Evolutionary conservation across 35 echinoderm and acorn worm species (phyloP).

Genomic region (Chiridota heheva): DNA sequence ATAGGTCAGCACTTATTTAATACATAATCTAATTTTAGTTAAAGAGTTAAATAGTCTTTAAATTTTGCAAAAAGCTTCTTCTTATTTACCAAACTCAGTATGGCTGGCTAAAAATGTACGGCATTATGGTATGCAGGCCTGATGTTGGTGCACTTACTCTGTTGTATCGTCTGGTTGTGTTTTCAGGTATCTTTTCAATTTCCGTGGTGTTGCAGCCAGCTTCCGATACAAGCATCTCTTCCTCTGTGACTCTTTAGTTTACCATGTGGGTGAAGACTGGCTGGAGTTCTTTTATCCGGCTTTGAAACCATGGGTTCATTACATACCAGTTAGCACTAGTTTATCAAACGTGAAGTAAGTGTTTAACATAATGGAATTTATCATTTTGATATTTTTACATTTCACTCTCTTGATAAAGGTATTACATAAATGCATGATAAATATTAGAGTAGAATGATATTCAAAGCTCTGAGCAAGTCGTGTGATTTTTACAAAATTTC

Average conservation of each 20-base stretch:
- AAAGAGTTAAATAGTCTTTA: too few species aligned
- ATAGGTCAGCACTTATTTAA: conserved; percentile 59
- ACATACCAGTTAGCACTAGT: conserved; percentile 82
- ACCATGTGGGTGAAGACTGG: conserved; percentile 95
- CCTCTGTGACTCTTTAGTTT: conserved; percentile 94
- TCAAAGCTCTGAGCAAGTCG: too few species aligned
- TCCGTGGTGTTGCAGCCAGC: conserved; percentile 96
- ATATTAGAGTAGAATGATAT: too few species aligned
- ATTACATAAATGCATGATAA: too few species aligned
- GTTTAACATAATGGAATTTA: not conserved
- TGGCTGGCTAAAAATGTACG: not conserved
- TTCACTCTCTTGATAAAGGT: not conserved
- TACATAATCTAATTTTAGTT: not conserved
- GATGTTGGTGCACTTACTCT: not conserved
- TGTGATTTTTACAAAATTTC: too few species aligned
- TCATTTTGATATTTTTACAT: not conserved
- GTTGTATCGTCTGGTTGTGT: too few species aligned
- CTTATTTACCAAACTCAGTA: too few species aligned
- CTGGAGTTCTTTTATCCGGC: conserved; percentile 97
- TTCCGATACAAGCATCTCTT: conserved; percentile 97
- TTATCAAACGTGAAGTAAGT: conserved; percentile 73
- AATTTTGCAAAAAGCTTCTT: too few species aligned
- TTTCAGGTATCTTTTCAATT: conserved; percentile 92
- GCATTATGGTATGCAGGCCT: not conserved
- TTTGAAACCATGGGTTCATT: conserved; percentile 94